phyloP scores from a whole-genome alignment of 2,888 invertebrate species.

The Meandrusa payeni region DNA sequence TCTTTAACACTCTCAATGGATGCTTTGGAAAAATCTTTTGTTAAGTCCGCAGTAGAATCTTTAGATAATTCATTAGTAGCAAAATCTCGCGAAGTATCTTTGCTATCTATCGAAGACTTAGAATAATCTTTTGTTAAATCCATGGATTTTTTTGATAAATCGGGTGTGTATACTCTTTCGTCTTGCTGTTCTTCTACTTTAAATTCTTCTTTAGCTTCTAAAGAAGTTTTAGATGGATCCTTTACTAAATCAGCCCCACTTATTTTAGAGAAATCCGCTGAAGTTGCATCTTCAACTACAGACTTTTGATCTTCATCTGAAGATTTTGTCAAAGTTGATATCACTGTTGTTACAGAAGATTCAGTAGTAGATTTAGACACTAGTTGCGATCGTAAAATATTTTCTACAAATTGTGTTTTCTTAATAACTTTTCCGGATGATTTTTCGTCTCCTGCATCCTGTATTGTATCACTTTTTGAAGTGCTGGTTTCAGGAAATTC shows the following conservation, averaged over 20 bases:
- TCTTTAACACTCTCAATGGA: conserved; percentile 73
- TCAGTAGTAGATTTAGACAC: conserved; percentile 74
- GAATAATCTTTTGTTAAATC: conserved; percentile 74
- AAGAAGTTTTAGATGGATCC: conserved; percentile 68
- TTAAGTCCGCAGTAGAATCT: conserved; percentile 72
- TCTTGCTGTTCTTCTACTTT: conserved; percentile 59
- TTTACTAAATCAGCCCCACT: conserved; percentile 70
- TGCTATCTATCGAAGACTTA: conserved; percentile 74
- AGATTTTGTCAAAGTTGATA: conserved; percentile 70
- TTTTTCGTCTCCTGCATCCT: conserved; percentile 42
- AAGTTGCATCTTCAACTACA: conserved; percentile 68
- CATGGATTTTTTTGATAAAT: conserved; percentile 71
- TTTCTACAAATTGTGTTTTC: conserved; percentile 57
- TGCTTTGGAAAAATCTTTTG: conserved; percentile 70
- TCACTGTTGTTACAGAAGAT: conserved; percentile 70
- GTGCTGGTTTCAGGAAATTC: conserved; percentile 34
- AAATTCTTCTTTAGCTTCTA: conserved; percentile 65
- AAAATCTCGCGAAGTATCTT: conserved; percentile 74
- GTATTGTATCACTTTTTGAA: conserved; percentile 40
- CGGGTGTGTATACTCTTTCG: conserved; percentile 62
- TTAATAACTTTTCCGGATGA: conserved; percentile 44
- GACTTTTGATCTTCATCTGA: conserved; percentile 73
- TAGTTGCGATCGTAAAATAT: conserved; percentile 53
- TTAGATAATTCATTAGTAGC: conserved; percentile 74
- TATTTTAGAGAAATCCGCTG: conserved; percentile 71